phyloP scores from a whole-genome alignment of 2,113 vertebrate species.

The Pica pica region DNA sequence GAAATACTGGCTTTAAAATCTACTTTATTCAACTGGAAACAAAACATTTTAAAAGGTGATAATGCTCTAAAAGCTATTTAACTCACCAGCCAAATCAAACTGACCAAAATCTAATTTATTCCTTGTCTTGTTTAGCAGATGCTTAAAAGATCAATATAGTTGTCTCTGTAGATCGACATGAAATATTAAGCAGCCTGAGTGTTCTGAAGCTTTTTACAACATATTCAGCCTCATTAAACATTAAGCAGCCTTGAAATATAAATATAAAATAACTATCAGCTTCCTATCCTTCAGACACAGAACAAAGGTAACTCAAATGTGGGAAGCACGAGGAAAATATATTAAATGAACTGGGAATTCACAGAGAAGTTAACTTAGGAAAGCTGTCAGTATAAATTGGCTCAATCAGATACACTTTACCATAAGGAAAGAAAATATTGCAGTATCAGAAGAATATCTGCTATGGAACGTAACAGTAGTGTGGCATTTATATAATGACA shows the following conservation, averaged over 20 bases:
- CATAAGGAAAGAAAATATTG: background rate
- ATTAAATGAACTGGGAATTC: conserved; percentile 55
- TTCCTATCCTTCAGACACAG: conserved; percentile 28
- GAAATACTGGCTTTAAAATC: conserved; percentile 33
- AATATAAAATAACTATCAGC: conserved; percentile 61
- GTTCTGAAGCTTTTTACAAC: conserved; percentile 61
- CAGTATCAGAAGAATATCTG: background rate
- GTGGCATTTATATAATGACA: background rate
- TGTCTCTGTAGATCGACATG: conserved; percentile 44
- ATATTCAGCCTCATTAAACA: conserved; percentile 65
- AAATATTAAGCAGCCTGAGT: conserved; percentile 61
- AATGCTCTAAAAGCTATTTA: conserved; percentile 55
- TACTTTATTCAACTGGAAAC: conserved; percentile 56
- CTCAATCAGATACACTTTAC: background rate
- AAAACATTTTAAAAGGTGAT: conserved; percentile 57
- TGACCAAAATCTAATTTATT: conserved; percentile 61
- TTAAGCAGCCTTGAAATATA: conserved; percentile 64
- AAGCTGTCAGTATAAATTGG: conserved; percentile 48
- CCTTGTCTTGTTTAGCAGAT: conserved; percentile 62
- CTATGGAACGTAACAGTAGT: background rate
- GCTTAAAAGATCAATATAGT: conserved; percentile 61
- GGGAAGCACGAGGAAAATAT: conserved; percentile 30
- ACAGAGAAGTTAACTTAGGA: conserved; percentile 20
- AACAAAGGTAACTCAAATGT: conserved; percentile 49
- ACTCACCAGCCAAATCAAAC: conserved; percentile 43